A percentile compares a stretch with the other conserved stretches of the same genome.
phyloP scores from a whole-genome alignment of 2,113 vertebrate species.

The Thamnaconus septentrionalis region DNA sequence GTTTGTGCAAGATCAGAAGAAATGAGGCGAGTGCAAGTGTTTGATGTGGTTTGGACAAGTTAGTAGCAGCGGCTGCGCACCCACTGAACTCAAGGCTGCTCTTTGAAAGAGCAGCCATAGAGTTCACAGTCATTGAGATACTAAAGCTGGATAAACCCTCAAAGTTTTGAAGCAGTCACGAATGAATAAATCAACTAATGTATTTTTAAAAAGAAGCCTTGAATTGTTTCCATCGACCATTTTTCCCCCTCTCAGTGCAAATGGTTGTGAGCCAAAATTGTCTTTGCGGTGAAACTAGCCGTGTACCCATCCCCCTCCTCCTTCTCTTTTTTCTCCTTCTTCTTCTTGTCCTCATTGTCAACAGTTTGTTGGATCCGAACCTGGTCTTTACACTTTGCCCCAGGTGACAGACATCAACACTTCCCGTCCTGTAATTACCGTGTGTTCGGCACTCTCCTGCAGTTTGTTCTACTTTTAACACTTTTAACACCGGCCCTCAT shows the following conservation, averaged over 20 bases:
- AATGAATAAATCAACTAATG: too few species aligned
- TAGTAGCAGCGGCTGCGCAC: slow-evolving; percentile 40
- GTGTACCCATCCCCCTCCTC: too few species aligned
- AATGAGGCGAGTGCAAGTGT: slow-evolving; percentile 27
- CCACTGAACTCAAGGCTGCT: slow-evolving; percentile 44
- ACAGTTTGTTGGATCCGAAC: slow-evolving; percentile 37
- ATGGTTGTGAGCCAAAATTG: too few species aligned
- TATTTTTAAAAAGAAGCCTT: too few species aligned
- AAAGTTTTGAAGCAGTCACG: too few species aligned
- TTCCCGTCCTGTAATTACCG: neutral
- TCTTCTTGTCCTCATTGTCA: slow-evolving; percentile 10
- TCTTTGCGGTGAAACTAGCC: too few species aligned
- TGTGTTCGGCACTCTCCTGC: too few species aligned
- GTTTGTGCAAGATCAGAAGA: slow-evolving; percentile 49
- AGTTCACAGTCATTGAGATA: neutral
- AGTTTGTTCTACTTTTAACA: too few species aligned
- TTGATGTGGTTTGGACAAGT: slow-evolving; percentile 65
- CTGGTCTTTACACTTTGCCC: neutral
- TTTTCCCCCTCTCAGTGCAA: too few species aligned
- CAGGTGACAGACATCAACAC: slow-evolving; percentile 2
- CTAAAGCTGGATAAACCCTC: too few species aligned
- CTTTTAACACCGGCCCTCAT: too few species aligned
- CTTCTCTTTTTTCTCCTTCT: neutral
- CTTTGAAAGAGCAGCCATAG: neutral
- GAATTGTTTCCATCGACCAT: too few species aligned